A percentile compares a stretch with the other conserved stretches of the same genome.
Evolutionary conservation across 2,888 invertebrate genomes (phyloP).

Genomic region (Ypsolopha sequella): DNA sequence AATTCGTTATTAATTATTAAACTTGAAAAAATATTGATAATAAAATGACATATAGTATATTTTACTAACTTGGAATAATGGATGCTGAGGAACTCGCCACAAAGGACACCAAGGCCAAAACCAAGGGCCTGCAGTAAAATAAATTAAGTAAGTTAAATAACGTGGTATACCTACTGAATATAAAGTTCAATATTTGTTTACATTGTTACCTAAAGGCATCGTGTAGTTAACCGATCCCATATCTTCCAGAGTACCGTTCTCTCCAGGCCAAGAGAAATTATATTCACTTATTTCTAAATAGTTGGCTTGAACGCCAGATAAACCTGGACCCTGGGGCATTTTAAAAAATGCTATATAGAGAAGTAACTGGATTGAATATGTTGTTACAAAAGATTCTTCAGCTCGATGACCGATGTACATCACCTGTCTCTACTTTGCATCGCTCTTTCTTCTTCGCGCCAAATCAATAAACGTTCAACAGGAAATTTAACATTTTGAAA

Average conservation of each 20-base stretch:
- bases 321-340: constrained; percentile 35
- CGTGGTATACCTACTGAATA: not conserved
- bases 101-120: constrained; percentile 78
- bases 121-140: constrained; percentile 61
- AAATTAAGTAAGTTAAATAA: not conserved
- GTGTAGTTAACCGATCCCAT: constrained; percentile 57
- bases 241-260: constrained; percentile 57
- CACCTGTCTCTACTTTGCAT: constrained; percentile 5
- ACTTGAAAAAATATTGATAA: no score
- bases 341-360: constrained; percentile 4
- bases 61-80: constrained; percentile 57
- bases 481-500: not conserved
- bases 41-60: no score
- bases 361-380: no score
- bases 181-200: constrained; percentile 11
- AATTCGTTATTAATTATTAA: not conserved
- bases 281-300: constrained; percentile 55
- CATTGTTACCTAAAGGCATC: constrained; percentile 46
- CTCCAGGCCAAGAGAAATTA: constrained; percentile 64
- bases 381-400: no score
- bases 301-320: constrained; percentile 38
- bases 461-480: constrained; percentile 28
- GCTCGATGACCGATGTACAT: no score
- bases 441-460: constrained; percentile 27
- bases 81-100: constrained; percentile 83